Base-by-base conservation (phyloP, 1,140 invertebrate genomes). In the Kradibia gibbosae region DNA sequence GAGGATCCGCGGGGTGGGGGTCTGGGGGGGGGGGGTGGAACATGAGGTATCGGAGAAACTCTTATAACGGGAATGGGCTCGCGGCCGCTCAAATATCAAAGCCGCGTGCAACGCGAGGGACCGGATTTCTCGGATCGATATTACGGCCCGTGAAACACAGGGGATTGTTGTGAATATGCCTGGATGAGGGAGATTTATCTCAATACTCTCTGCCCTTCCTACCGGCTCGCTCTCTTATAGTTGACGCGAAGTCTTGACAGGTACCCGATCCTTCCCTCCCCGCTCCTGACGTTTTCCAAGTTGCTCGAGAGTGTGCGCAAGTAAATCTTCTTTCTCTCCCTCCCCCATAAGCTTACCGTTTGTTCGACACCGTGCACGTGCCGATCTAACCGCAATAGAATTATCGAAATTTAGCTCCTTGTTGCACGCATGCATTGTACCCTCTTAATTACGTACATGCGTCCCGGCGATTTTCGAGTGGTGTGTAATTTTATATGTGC, bases 1-100 rank as follows among this genome's bases (percentile, higher is more conserved):
- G n/a, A n/a, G n/a, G n/a, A n/a, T n/a, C n/a, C n/a, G n/a, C n/a
- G n/a, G n/a, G n/a, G n/a, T n/a, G n/a, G n/a, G n/a, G n/a, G n/a
- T n/a, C n/a, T n/a, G n/a, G n/a, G n/a, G n/a, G n/a, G n/a, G n/a
- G n/a, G n/a, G n/a, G n/a, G n/a, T n/a, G n/a, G n/a, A n/a, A n/a
- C n/a, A n/a, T n/a, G n/a, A n/a, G n/a, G n/a, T n/a, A n/a, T n/a
- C n/a, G n/a, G n/a, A n/a, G n/a, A n/a, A n/a, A n/a, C n/a, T 36
- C 50, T 48, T 73, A 62, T 62, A 80, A 80, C 50, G 67, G 7
- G 36, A 72, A 73, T 73, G 25, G 39, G 22, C 25, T n/a, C 25
- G 39, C n/a, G n/a, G 20, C n/a, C 31, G 28, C 34, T 17, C n/a
- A 22, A 8, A n/a, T 42, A n/a, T 70, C 65, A 22, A n/a, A 8